Base-by-base conservation (phyloP, 2,113 vertebrate genomes). In the Chinchilla lanigera region DNA sequence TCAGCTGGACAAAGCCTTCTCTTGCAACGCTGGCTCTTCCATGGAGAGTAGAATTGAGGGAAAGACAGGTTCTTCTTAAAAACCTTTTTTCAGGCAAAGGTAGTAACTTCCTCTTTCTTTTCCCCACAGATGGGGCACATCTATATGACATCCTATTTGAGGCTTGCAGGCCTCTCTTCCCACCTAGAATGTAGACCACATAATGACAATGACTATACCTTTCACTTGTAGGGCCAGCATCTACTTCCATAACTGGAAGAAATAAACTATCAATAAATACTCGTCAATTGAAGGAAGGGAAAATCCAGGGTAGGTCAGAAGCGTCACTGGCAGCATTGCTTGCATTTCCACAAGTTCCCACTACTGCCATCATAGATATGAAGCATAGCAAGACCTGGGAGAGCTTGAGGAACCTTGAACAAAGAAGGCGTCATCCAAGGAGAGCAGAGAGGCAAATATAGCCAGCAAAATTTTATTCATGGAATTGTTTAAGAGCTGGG, bases 1-100 rank as follows among this genome's bases (percentile, higher is more conserved):
- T 26, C 30, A 54, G 44, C 30, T 54, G 56, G 35, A 38, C 10
- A 38, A 88, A 33, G 22, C n/a, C 38, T 1, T 44, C 28, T 92
- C 86, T 97, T 52, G 4, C 24, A 0, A 1, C 1, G 0, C 16
- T 52, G 56, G 87, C 2, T 60, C 65, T 80, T 47, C 13, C 38
- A 65, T 38, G 16, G 52, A 26, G 35, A 52, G 24, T 54, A 5
- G 65, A 22, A 52, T 12, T 67, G 75, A 85, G 65, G 33, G 26
- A 63, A 44, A 65, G 85, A 16, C 7, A 88, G 44, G 13, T 52
- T 61, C 38, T 96, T 81, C 71, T 81, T 24, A 60, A 91, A 83
- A 54, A 9, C 4, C 35, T n/a, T 26, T 38, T 17, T 33, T 5
- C 20, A 58, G 52, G n/a, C 71, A 60, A 35, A 94, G 58, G 2